Conservation (phyloP, 2,797 vertebrate genomes). For the Brachyalestes nurse region DNA sequence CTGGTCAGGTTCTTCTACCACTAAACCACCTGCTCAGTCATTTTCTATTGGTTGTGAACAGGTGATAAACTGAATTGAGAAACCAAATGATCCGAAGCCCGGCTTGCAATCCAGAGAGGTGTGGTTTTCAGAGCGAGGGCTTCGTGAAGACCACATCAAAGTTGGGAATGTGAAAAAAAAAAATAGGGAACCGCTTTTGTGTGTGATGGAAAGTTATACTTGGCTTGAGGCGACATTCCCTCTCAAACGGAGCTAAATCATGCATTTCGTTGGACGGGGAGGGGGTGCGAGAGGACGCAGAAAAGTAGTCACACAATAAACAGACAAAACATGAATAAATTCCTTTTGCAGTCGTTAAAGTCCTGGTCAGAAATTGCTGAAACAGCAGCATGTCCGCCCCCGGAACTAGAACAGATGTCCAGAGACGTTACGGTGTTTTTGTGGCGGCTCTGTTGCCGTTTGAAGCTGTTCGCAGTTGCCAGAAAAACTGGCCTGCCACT, state of each 20-base stretch:
- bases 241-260: constrained; percentile 29
- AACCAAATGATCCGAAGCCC: constrained; percentile 24
- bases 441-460: constrained; percentile 25
- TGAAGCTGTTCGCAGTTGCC: constrained; percentile 17
- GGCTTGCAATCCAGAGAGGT: constrained; percentile 41
- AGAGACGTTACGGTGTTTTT: constrained; percentile 19
- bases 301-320: constrained; percentile 30
- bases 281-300: constrained; percentile 18
- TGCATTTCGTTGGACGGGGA: constrained; percentile 34
- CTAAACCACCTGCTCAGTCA: too few relatives aligned
- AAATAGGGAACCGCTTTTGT: constrained; percentile 33
- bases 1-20: background rate
- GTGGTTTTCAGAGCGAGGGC: constrained; percentile 30
- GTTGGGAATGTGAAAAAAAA: constrained; percentile 38
- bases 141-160: constrained; percentile 45
- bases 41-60: background rate
- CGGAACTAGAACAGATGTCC: background rate
- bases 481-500: constrained; percentile 1
- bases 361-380: constrained; percentile 39
- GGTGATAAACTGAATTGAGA: background rate
- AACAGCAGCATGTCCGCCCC: constrained; percentile 11
- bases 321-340: constrained; percentile 29
- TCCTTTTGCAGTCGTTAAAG: constrained; percentile 14
- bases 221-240: constrained; percentile 20
- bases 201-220: constrained; percentile 52